Percentiles rank a stretch among this genome's conserved stretches.
These are phyloP conservation scores for Rhipidura dahli DNA, from an alignment of 2,113 vertebrate genomes.

Conservation along the genomic window DNA sequence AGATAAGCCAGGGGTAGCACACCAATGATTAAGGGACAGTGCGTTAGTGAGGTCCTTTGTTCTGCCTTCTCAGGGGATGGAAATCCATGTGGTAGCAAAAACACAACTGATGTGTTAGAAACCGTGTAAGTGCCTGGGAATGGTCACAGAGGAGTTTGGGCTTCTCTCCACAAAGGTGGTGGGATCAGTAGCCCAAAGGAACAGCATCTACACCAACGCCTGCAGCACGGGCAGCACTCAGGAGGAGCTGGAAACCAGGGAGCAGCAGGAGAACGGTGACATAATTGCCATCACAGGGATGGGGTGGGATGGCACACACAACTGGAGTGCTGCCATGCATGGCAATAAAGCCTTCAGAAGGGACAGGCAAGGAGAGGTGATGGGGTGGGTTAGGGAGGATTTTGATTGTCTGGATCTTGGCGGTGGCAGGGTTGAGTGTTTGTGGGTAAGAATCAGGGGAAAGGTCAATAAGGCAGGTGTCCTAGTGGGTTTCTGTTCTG, in stretches of 20 bases:
- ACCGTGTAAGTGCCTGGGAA: neutral
- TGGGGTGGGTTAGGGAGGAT: neutral
- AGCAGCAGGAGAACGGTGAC: neutral
- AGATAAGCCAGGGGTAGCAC: neutral
- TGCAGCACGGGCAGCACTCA: neutral
- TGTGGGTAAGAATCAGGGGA: too few species aligned
- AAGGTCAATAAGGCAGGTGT: neutral
- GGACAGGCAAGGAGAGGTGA: neutral
- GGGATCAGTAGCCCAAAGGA: neutral
- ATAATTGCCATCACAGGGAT: neutral
- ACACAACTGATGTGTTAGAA: fast-evolving
- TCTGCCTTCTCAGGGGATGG: neutral
- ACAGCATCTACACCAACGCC: neutral
- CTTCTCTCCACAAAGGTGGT: neutral
- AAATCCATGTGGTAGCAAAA: neutral
- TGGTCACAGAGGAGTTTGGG: neutral
- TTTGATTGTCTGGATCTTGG: neutral
- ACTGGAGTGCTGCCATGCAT: neutral
- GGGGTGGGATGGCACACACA: neutral
- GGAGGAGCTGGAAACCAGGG: neutral
- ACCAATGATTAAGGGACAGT: neutral
- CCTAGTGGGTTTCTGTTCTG: too few species aligned
- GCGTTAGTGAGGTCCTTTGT: neutral
- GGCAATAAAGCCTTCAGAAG: neutral
- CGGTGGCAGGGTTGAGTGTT: neutral